Base-by-base conservation (phyloP, 2,113 vertebrate genomes). In the Labrus mixtus region DNA sequence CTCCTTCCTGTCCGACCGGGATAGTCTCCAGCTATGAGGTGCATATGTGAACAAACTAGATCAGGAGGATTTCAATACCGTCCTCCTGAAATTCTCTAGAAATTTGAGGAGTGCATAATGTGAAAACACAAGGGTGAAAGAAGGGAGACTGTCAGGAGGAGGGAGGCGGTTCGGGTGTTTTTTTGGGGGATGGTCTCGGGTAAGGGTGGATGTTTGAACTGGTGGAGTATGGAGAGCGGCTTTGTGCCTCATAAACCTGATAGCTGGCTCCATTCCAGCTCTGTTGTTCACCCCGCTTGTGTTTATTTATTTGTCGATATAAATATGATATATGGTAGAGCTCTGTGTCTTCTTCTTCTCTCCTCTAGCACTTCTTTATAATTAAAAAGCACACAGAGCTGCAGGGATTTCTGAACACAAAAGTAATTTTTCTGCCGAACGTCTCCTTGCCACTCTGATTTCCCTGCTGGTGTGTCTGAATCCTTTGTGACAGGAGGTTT, bases 401-500 rank as follows among this genome's bases (percentile, higher is more conserved):
- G 62, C 29, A 37, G 57, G 45, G 12, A 64, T 57, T 65, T 64
- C 53, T 64, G 33, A 50, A 65, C 13, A 90, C 80, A 96, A 95
- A 96, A 95, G 6, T 50, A 1, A 96, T 96, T 96, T 96, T 94
- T 93, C 46, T 65, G 33, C n/a, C 72, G 36, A 41, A 74, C 93
- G 92, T 95, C 79, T 90, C 95, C 94, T 94, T 94, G 95, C 93
- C 96, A 96, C 95, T 90, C 91, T 95, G 93, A 96, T 96, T 96
- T 96, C 86, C 90, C 95, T 92, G 94, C 95, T 95, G 95, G 95
- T 94, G 92, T 95, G 95, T 95, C 95, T 91, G 95, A 95, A 97
- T 95, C 95, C 94, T 94, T 91, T 93, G 90, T 96, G 96, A 96
- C 96, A 96, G 96, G 93, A 94, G 95, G 95, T 95, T 95, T 90